Percentiles rank a stretch among this genome's conserved stretches.
Evolutionary conservation across 1,140 invertebrate species (phyloP).

Genomic region (Eufriesea mexicana): DNA sequence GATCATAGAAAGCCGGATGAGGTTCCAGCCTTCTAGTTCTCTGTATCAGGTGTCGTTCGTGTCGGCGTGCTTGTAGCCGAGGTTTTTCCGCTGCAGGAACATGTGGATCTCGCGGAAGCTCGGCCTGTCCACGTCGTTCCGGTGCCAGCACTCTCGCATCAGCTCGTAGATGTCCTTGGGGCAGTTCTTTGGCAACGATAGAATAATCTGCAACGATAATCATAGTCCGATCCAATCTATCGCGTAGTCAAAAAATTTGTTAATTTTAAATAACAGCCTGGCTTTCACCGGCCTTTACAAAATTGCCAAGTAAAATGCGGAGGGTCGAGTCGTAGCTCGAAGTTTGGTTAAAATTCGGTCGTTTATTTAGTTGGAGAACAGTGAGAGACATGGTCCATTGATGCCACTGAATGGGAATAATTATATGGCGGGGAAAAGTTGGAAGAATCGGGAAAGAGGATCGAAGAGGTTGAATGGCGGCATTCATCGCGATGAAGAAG

Average conservation of each 20-base stretch:
- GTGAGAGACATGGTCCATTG: not conserved
- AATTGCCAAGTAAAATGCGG: too few species aligned
- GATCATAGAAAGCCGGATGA: slow-evolving; percentile 79
- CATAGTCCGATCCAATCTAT: too few species aligned
- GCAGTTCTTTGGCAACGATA: slow-evolving; percentile 91
- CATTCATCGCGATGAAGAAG: slow-evolving; percentile 32
- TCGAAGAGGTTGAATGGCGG: slow-evolving; percentile 34
- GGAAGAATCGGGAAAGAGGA: slow-evolving; percentile 26
- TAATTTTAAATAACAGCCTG: too few species aligned
- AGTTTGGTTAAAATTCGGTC: too few species aligned
- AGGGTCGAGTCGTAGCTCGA: too few species aligned
- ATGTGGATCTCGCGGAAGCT: slow-evolving; percentile 95
- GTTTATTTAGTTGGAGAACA: not conserved
- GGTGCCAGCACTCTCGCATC: slow-evolving; percentile 97
- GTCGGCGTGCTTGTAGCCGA: slow-evolving; percentile 88
- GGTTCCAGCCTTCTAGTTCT: slow-evolving; percentile 78
- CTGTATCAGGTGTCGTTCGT: slow-evolving; percentile 79
- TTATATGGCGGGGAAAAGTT: not conserved
- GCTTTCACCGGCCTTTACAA: too few species aligned
- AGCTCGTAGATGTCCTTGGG: slow-evolving; percentile 95
- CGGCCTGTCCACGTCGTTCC: slow-evolving; percentile 91
- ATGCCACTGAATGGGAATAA: not conserved
- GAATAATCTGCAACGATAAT: slow-evolving; percentile 83
- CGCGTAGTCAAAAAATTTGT: too few species aligned
- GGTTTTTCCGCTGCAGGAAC: slow-evolving; percentile 94